Percentiles rank a stretch among this genome's conserved stretches.
phyloP scores from a whole-genome alignment of 2,888 invertebrate genomes.

The Pseudococcus viburni region DNA sequence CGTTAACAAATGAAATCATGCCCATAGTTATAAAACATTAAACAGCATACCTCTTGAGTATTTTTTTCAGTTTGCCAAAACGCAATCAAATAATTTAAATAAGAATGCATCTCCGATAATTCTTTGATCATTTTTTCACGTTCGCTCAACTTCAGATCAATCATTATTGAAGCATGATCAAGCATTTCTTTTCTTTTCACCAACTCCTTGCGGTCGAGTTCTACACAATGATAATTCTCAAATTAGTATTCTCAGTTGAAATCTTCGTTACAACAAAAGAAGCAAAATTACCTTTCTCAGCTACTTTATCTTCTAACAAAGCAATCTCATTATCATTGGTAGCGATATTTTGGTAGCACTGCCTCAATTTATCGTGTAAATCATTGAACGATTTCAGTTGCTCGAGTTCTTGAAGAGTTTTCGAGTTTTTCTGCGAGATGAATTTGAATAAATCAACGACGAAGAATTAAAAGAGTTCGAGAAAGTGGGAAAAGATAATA shows the following conservation, averaged over 20 bases:
- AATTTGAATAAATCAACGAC: neutral
- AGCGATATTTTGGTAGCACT: conserved; percentile 11
- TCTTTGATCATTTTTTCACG: conserved; percentile 40
- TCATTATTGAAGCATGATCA: neutral
- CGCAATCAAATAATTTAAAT: conserved; percentile 44
- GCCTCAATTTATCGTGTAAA: neutral
- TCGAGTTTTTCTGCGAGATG: conserved; percentile 40
- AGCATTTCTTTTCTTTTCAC: neutral
- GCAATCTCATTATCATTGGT: conserved; percentile 1
- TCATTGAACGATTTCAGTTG: conserved; percentile 19
- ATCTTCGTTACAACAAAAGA: neutral
- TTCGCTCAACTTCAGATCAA: conserved; percentile 1
- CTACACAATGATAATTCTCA: neutral
- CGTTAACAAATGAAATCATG: neutral
- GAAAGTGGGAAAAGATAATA: neutral
- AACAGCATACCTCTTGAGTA: neutral
- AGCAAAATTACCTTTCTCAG: conserved; percentile 1
- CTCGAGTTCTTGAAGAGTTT: conserved; percentile 37
- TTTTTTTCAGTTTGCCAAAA: conserved; percentile 15
- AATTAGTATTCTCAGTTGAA: neutral
- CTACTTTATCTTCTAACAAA: neutral
- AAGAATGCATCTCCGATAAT: conserved; percentile 45
- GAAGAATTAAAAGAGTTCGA: neutral
- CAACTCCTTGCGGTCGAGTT: neutral
- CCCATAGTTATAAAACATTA: neutral